Percentiles rank a stretch among this genome's conserved stretches.
Evolutionary conservation across 2,113 vertebrate species (phyloP).

Genomic region (Hipposideros armiger): DNA sequence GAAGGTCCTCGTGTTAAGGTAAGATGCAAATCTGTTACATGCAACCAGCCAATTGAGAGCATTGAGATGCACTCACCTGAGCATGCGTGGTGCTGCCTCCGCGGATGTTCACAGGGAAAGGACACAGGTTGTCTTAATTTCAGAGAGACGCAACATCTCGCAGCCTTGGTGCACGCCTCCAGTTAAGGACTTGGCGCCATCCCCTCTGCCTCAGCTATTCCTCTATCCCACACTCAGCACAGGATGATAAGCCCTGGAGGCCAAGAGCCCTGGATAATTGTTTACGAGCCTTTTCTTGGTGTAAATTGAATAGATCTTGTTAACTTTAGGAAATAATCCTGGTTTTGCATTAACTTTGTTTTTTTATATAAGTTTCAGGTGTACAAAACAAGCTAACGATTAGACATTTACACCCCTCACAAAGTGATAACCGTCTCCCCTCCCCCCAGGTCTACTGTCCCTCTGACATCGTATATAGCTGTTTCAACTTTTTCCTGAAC

Average conservation of each 20-base stretch:
- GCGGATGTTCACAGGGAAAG: not conserved
- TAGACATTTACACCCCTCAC: too few relatives aligned
- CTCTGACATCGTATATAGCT: not conserved
- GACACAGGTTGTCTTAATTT: not conserved
- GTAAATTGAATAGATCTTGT: not conserved
- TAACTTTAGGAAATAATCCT: not conserved
- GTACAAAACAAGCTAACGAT: too few relatives aligned
- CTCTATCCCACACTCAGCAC: not conserved
- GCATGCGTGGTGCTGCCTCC: not conserved
- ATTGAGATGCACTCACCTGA: not conserved
- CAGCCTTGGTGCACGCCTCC: not conserved
- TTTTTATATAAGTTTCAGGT: too few relatives aligned
- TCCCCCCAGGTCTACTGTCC: too few relatives aligned
- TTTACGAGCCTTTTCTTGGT: not conserved
- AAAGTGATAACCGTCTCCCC: too few relatives aligned
- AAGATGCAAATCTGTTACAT: not conserved
- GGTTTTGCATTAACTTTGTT: not conserved
- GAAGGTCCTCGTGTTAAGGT: accelerated
- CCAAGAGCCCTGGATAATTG: too few relatives aligned
- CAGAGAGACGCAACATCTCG: not conserved
- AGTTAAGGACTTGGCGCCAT: not conserved
- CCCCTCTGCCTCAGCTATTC: not conserved
- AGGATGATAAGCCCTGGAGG: not conserved
- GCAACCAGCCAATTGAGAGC: not conserved
- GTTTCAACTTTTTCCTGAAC: not conserved